Evolutionary conservation across 2,888 invertebrate genomes (phyloP).

Genomic region (Thymelicus acteon): DNA sequence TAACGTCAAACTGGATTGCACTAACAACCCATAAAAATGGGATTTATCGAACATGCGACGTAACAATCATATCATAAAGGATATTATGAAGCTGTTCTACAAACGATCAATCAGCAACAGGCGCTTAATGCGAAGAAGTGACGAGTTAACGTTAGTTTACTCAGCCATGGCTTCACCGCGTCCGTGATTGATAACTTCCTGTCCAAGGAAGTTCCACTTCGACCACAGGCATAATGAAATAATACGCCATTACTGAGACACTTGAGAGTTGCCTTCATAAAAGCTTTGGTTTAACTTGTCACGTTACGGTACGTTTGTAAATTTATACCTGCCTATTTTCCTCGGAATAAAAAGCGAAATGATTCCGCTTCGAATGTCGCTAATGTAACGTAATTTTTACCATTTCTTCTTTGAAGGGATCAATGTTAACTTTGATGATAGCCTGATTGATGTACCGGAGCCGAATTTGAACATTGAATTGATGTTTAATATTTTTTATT

Average conservation of each 20-base stretch:
- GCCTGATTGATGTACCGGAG: neutral
- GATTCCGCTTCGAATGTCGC: neutral
- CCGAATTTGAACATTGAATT: neutral
- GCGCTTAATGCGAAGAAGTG: slow-evolving; percentile 51
- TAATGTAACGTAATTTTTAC: neutral
- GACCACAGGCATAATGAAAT: slow-evolving; percentile 46
- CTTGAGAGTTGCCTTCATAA: neutral
- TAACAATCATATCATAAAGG: slow-evolving; percentile 9
- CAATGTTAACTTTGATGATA: neutral
- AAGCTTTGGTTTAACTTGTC: slow-evolving; percentile 3
- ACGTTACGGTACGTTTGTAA: neutral
- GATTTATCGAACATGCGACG: neutral
- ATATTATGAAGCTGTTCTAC: slow-evolving; percentile 25
- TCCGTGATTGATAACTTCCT: slow-evolving; percentile 52
- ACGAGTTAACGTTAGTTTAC: slow-evolving; percentile 56
- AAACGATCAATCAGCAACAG: slow-evolving; percentile 60
- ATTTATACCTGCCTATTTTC: neutral
- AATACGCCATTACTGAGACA: slow-evolving; percentile 45
- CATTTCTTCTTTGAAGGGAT: neutral
- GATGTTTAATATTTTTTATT: too few species aligned
- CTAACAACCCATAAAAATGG: slow-evolving; percentile 10
- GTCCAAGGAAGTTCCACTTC: slow-evolving; percentile 47
- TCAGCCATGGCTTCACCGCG: slow-evolving; percentile 42
- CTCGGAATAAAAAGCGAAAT: neutral
- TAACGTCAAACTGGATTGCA: neutral